Conservation (phyloP, 35 echinoderm and acorn worm genomes). For the Apostichopus parvimensis region DNA sequence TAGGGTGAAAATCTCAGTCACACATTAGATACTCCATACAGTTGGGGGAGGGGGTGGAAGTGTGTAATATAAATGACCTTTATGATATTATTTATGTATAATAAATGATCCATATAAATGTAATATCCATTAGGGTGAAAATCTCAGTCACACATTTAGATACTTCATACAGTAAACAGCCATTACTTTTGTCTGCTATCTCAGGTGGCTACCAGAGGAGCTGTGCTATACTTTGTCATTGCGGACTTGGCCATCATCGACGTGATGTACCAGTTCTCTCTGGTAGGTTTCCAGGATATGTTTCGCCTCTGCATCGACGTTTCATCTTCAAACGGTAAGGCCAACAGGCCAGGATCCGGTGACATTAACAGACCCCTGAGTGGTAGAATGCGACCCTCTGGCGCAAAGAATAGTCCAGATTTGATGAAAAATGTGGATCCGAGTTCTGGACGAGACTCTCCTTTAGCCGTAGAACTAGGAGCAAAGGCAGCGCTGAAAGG, state of each 20-base stretch:
- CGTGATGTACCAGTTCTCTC: constrained; percentile 99
- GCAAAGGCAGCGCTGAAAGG: constrained; percentile 61
- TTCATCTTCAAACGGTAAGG: constrained; percentile 8
- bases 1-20: too few species aligned
- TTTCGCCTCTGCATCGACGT: constrained; percentile 82
- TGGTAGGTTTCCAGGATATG: constrained; percentile 89
- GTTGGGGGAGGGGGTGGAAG: too few species aligned
- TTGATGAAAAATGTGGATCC: constrained; percentile 39
- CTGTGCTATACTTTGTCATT: constrained; percentile 92
- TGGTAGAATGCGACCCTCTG: constrained; percentile 83
- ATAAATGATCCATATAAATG: too few species aligned
- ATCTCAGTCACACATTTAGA: too few species aligned
- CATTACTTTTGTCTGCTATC: background rate
- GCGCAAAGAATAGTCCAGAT: constrained; percentile 89
- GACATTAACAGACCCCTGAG: constrained; percentile 60
- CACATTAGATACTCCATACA: too few species aligned
- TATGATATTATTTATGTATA: too few species aligned
- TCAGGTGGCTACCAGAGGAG: constrained; percentile 96
- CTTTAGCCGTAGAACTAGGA: background rate
- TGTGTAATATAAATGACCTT: too few species aligned
- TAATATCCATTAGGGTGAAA: too few species aligned
- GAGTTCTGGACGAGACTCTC: constrained; percentile 53
- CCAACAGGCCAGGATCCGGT: constrained; percentile 43
- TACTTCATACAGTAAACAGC: too few species aligned
- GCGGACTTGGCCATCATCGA: constrained; percentile 92